Percentiles rank a stretch among this genome's conserved stretches.
Conservation (phyloP, 2,888 invertebrate genomes). For the Catocala sponsa region DNA sequence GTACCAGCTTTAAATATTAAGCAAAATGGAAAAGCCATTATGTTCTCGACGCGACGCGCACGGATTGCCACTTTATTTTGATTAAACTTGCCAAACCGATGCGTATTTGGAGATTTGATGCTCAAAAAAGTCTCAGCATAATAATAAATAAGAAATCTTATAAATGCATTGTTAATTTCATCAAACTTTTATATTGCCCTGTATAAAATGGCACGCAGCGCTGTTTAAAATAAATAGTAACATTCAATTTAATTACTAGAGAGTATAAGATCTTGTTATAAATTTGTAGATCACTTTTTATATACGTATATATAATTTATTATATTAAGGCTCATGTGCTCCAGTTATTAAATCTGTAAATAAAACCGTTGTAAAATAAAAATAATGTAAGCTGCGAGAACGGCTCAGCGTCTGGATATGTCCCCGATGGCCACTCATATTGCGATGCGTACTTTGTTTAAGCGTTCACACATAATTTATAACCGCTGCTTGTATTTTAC, state of each 20-base stretch:
- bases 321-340: background rate
- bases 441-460: slow-evolving; percentile 61
- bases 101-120: slow-evolving; percentile 36
- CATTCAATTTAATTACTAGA: background rate
- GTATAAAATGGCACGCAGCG: background rate
- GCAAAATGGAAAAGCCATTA: slow-evolving; percentile 45
- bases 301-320: background rate
- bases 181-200: no score
- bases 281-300: no score
- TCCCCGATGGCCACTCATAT: slow-evolving; percentile 68
- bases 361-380: slow-evolving; percentile 50
- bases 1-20: slow-evolving; percentile 43
- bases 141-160: slow-evolving; percentile 36
- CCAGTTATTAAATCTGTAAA: slow-evolving; percentile 7
- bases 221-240: background rate
- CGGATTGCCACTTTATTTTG: slow-evolving; percentile 43
- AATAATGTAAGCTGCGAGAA: slow-evolving; percentile 62
- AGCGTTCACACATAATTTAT: slow-evolving; percentile 70
- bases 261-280: background rate
- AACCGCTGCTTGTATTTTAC: slow-evolving; percentile 59
- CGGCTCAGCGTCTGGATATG: slow-evolving; percentile 59
- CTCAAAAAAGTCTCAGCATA: slow-evolving; percentile 19
- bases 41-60: slow-evolving; percentile 33
- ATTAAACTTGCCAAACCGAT: slow-evolving; percentile 44
- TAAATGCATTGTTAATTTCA: slow-evolving; percentile 21